Conservation (phyloP, 2,888 invertebrate genomes). For the Plebejus argus region DNA sequence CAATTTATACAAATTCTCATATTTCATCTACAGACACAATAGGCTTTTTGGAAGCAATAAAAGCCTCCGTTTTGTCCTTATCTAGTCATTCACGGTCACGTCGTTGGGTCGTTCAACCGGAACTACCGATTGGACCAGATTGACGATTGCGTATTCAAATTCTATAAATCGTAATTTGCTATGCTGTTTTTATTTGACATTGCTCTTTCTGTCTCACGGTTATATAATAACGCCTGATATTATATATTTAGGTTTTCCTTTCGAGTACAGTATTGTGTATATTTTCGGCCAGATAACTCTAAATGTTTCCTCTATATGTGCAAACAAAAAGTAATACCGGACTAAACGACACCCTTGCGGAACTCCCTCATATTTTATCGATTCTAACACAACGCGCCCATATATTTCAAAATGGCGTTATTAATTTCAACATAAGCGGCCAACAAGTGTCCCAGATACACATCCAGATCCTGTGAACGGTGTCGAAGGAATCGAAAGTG, state of each 20-base stretch:
- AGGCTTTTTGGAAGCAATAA: slow-evolving; percentile 18
- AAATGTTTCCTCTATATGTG: background rate
- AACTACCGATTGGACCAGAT: slow-evolving; percentile 46
- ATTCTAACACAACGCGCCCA: background rate
- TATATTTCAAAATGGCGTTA: background rate
- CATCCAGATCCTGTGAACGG: slow-evolving; percentile 18
- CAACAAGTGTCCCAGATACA: slow-evolving; percentile 12
- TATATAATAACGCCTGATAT: background rate
- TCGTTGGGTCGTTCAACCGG: slow-evolving; percentile 64
- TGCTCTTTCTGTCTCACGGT: slow-evolving; percentile 1
- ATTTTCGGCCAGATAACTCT: background rate
- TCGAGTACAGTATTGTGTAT: background rate
- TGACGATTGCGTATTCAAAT: slow-evolving; percentile 17
- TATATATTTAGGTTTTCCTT: background rate
- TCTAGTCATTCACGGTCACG: slow-evolving; percentile 51
- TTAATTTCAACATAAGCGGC: slow-evolving; percentile 14
- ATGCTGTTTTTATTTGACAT: slow-evolving; percentile 12
- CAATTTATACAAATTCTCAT: background rate
- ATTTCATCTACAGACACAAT: slow-evolving; percentile 26
- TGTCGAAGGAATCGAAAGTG: slow-evolving; percentile 10
- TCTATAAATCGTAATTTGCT: slow-evolving; percentile 17
- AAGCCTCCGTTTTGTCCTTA: slow-evolving; percentile 16
- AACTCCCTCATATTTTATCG: background rate
- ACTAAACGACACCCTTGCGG: background rate
- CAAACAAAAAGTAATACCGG: background rate